Evolutionary conservation across 2,113 vertebrate species (phyloP), one percentile per base, ranked within the genome.

Genomic region (Ploceus nigricollis): DNA sequence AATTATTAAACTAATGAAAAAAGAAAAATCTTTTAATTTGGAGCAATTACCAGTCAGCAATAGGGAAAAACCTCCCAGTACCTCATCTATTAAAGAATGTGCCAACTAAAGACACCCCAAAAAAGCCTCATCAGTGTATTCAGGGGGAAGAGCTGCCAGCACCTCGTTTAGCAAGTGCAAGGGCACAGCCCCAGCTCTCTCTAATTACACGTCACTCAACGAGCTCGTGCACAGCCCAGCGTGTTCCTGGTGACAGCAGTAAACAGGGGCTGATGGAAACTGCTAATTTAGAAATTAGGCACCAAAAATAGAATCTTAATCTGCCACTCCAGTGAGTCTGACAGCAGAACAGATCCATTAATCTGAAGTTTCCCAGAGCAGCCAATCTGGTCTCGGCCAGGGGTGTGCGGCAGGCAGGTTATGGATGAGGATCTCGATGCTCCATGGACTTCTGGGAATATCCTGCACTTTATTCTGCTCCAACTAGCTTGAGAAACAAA

Each of bases 211-310:
- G 17, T 96, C 97, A 95, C 65, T 98, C 95, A 90, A 56, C 25
- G 57, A 94, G 84, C 80, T 47, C 85, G 20, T 82, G 86, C 65
- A 63, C 90, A 91, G 77, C 93, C 95, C 94, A 89, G 96, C 95
- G 87, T 97, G 88, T 54, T 94, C 90, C 93, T 68, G 88, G 66
- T 78, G 93, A 95, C 96, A 97, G 97, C 82, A 90, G 77, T 90
- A 95, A 96, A 96, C 92, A 97, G 8, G 7, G 87, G 60, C 86
- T 68, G 88, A 94, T 93, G 93, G 93, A 95, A 92, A 79, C 90
- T 53, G 83, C 95, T 97, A 95, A 97, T 96, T 97, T 97, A 90
- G 92, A 96, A 96, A 96, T 97, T 93, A 87, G 82, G 60, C 90
- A 96, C 90, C 90, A 87, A 94, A 97, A 94, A 96, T 93, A 97